Conservation (phyloP, 1,140 invertebrate genomes). For the Uloborus diversus region DNA sequence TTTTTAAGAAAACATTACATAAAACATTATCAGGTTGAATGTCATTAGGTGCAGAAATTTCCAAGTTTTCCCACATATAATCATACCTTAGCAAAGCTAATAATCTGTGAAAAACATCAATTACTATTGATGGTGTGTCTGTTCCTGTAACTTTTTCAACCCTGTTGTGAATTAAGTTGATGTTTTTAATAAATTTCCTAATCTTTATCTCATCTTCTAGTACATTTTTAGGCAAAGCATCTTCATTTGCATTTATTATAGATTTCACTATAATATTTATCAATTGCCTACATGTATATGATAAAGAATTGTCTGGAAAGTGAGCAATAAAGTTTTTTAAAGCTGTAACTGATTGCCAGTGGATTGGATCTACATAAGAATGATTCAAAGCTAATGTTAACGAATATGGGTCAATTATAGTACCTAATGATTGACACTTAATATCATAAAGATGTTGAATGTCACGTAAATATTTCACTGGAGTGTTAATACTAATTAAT, state of each 20-base stretch:
- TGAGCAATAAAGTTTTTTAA: neutral
- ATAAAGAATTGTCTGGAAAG: neutral
- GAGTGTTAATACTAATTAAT: neutral
- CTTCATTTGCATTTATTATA: neutral
- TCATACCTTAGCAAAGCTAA: neutral
- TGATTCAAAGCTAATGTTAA: neutral
- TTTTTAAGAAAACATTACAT: neutral
- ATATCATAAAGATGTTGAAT: constrained; percentile 10
- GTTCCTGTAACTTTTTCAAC: neutral
- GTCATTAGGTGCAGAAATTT: neutral
- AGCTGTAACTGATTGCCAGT: neutral
- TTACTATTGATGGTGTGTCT: neutral
- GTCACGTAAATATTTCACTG: neutral
- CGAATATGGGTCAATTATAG: neutral
- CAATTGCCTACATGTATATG: neutral
- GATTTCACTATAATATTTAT: neutral
- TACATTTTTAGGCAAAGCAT: neutral
- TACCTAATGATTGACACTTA: constrained; percentile 5
- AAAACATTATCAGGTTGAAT: neutral
- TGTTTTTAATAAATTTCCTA: constrained; percentile 10
- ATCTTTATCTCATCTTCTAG: neutral
- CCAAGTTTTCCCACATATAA: neutral
- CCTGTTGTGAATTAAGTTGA: constrained; percentile 6
- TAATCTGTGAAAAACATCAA: constrained; percentile 7
- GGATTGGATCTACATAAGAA: neutral